These are phyloP conservation scores for Diabrotica balteata DNA, from an alignment of 2,888 invertebrate species.

Conservation along the genomic window DNA sequence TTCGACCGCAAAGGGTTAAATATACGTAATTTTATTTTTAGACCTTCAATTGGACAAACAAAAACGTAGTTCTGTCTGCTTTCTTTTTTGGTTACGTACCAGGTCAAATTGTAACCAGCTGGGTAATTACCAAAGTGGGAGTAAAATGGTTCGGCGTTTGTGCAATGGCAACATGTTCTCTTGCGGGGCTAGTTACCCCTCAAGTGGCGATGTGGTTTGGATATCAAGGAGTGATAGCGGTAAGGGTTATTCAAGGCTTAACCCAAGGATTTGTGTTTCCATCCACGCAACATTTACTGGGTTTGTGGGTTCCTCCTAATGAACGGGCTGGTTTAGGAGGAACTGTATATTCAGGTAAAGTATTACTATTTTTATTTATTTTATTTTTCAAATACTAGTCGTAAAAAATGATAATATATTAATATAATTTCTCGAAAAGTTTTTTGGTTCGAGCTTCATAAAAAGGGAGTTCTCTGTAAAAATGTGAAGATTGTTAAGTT, in stretches of 20 bases:
- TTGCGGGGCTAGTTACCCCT: conserved; percentile 74
- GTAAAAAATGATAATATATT: no score
- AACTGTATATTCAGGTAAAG: conserved; percentile 67
- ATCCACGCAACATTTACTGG: conserved; percentile 72
- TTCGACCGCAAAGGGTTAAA: no score
- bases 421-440: no score
- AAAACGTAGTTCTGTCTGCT: conserved; percentile 70
- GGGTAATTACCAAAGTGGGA: conserved; percentile 76
- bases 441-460: no score
- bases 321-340: conserved; percentile 77
- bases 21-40: conserved; percentile 20
- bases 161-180: conserved; percentile 67
- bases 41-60: conserved; percentile 62
- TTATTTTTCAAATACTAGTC: neutral
- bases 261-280: conserved; percentile 78
- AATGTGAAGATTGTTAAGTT: no score
- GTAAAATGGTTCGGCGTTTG: conserved; percentile 72
- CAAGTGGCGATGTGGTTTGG: conserved; percentile 70
- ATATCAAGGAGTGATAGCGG: conserved; percentile 68
- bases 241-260: conserved; percentile 77
- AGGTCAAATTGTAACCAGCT: conserved; percentile 75
- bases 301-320: conserved; percentile 77
- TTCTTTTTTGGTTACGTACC: conserved; percentile 83
- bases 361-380: neutral
- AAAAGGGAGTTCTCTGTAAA: no score